Evolutionary conservation across 2,797 vertebrate species (phyloP).

Genomic region (Balearica regulorum): DNA sequence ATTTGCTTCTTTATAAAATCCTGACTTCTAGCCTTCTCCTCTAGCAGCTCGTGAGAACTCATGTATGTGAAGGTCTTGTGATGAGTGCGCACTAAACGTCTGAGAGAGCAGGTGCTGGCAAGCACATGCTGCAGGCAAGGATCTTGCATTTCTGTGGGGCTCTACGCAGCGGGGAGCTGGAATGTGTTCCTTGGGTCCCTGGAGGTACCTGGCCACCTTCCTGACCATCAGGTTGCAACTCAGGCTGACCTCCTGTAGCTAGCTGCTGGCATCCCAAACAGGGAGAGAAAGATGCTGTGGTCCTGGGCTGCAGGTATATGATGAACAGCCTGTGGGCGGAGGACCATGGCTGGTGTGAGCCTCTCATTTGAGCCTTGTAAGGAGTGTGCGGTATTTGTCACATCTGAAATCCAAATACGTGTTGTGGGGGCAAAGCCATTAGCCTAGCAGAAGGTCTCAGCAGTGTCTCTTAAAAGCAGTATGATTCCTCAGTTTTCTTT

Average conservation of each 20-base stretch:
- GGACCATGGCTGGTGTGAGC: accelerated
- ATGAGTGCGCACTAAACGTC: not conserved
- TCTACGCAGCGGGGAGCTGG: not conserved
- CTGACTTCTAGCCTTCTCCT: not conserved
- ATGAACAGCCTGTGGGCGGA: not conserved
- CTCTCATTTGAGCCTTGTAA: not conserved
- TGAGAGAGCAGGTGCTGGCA: not conserved
- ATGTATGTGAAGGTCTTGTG: not conserved
- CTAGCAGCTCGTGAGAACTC: not conserved
- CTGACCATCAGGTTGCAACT: not conserved
- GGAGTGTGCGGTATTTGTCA: accelerated
- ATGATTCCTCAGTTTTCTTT: not conserved
- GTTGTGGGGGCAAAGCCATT: not conserved
- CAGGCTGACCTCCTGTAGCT: not conserved
- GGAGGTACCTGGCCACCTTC: not conserved
- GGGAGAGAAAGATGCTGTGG: not conserved
- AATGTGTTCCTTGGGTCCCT: not conserved
- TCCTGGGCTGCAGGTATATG: not conserved
- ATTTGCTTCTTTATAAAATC: not conserved
- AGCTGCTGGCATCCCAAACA: not conserved
- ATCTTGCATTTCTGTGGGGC: not conserved
- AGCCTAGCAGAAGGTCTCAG: not conserved
- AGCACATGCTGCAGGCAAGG: not conserved
- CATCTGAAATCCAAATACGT: not conserved
- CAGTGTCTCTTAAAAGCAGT: not conserved